phyloP scores from a whole-genome alignment of 1,140 invertebrate genomes.

The Dermatophagoides farinae region DNA sequence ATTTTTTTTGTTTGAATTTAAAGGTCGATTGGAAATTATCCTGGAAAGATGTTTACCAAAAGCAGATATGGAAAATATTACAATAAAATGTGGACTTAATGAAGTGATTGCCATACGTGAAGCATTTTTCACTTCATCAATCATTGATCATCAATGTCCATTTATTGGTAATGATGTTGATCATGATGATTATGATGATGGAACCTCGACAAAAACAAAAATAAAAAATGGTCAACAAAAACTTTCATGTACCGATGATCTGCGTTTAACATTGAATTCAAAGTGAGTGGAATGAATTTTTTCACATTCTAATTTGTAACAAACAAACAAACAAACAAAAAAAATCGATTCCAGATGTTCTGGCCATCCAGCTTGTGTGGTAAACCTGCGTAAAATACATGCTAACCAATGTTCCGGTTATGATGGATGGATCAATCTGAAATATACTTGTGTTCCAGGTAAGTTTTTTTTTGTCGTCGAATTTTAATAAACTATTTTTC shows the following conservation, averaged over 20 bases:
- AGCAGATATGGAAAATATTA: conserved; percentile 3
- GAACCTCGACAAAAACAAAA: not conserved
- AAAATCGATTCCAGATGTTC: conserved; percentile 13
- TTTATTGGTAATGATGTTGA: not conserved
- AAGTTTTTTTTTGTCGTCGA: not conserved
- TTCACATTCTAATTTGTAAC: not conserved
- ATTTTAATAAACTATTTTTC: not conserved
- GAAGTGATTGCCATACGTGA: conserved; percentile 4
- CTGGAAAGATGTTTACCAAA: conserved; percentile 4
- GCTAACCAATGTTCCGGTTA: conserved; percentile 4
- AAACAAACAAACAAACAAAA: not conserved
- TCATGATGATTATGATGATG: not conserved
- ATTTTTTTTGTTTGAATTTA: not conserved
- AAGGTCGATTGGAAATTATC: not conserved
- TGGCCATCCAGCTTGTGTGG: conserved; percentile 11
- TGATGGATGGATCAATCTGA: conserved; percentile 11
- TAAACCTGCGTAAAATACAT: conserved; percentile 1
- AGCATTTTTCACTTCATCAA: conserved; percentile 5
- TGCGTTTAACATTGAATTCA: conserved; percentile 1
- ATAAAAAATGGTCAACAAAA: not conserved
- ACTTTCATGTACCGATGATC: conserved; percentile 5
- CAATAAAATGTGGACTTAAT: not conserved
- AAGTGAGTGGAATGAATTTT: not conserved
- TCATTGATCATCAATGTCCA: conserved; percentile 2
- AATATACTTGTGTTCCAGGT: conserved; percentile 15